Percentiles rank a stretch among this genome's conserved stretches.
Conservation (phyloP, 2,797 vertebrate genomes). For the Cyclopterus lumpus region DNA sequence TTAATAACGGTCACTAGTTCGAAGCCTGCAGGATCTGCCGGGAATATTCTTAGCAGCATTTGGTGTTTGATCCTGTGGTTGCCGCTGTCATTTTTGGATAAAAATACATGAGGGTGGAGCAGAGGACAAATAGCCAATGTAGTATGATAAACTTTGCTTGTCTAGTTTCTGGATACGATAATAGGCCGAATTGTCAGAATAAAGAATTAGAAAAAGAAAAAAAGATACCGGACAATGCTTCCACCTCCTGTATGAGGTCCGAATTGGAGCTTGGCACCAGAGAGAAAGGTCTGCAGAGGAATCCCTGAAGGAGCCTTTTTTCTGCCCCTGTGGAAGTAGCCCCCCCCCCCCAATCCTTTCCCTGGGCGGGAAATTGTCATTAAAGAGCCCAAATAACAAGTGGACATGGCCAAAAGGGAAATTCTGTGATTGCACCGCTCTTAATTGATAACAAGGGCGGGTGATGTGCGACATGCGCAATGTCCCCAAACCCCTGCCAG, state of each 20-base stretch:
- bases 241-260: constrained; percentile 35
- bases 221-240: constrained; percentile 20
- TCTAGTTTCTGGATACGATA: constrained; percentile 4
- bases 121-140: constrained; percentile 12
- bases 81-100: neutral
- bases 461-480: neutral
- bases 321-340: constrained; percentile 52
- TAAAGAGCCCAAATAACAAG: constrained; percentile 66
- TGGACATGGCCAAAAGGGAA: constrained; percentile 53
- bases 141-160: neutral
- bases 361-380: constrained; percentile 56
- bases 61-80: constrained; percentile 28
- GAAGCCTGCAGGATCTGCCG: constrained; percentile 24
- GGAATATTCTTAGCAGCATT: constrained; percentile 23
- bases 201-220: neutral
- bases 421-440: constrained; percentile 33
- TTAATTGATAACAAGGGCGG: neutral
- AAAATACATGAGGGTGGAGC: neutral
- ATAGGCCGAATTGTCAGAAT: constrained; percentile 14
- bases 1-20: constrained; percentile 46
- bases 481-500: neutral
- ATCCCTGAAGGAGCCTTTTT: constrained; percentile 34
- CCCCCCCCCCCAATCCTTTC: constrained; percentile 60
- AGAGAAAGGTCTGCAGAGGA: constrained; percentile 36
- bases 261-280: constrained; percentile 16